Percentiles rank a stretch among this genome's conserved stretches.
Evolutionary conservation across 2,797 vertebrate genomes (phyloP).

Genomic region (Eulemur albifrons): DNA sequence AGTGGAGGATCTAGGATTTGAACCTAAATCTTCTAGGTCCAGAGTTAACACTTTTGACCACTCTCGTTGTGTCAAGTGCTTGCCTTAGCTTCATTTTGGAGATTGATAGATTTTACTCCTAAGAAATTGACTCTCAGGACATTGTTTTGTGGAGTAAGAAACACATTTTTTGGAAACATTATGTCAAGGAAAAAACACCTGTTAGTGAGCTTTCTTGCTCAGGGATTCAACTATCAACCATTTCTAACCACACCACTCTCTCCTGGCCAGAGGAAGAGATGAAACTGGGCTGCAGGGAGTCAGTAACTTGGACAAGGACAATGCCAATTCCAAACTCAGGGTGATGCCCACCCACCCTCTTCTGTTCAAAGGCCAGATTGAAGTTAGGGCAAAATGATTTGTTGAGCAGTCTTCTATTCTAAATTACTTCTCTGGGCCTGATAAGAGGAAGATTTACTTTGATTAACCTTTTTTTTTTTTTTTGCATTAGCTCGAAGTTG

Average conservation of each 20-base stretch:
- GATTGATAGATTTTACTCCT: background rate
- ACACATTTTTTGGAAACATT: background rate
- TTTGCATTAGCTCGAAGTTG: background rate
- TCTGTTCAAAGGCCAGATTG: background rate
- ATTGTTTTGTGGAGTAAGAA: background rate
- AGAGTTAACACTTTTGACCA: background rate
- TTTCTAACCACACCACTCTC: background rate
- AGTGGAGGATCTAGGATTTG: background rate
- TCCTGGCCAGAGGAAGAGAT: background rate
- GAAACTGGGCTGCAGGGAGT: background rate
- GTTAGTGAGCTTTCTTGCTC: background rate
- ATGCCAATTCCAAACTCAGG: background rate
- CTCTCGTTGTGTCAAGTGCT: background rate
- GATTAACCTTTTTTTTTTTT: background rate
- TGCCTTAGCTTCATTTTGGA: background rate
- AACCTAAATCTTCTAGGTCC: background rate
- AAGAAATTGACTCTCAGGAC: background rate
- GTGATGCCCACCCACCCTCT: background rate
- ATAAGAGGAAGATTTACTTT: slow-evolving; percentile 4
- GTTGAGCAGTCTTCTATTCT: background rate
- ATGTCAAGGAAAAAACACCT: background rate
- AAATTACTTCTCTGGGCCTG: background rate
- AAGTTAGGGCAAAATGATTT: slow-evolving; percentile 16
- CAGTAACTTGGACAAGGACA: background rate
- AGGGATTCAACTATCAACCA: background rate